A percentile compares a stretch with the other conserved stretches of the same genome.
phyloP scores from a whole-genome alignment of 2,888 invertebrate genomes.

The Mimumesa dahlbomi region DNA sequence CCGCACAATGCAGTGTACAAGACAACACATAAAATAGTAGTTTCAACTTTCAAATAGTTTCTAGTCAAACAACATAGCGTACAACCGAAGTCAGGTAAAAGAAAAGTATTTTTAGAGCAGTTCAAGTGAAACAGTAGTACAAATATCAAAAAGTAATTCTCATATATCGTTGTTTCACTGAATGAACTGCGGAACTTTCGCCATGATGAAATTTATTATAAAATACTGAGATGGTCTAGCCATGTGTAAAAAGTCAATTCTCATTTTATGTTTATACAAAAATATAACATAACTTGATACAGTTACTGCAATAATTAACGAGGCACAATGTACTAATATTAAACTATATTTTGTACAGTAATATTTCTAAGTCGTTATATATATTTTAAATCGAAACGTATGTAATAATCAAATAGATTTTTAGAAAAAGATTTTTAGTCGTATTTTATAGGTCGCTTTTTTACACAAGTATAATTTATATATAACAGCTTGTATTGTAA shows the following conservation, averaged over 20 bases:
- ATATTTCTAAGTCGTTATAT: constrained; percentile 67
- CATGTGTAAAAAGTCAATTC: constrained; percentile 52
- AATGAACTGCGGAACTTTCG: constrained; percentile 5
- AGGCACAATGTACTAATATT: constrained; percentile 70
- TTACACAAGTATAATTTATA: constrained; percentile 59
- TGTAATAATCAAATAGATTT: constrained; percentile 60
- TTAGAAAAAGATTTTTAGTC: constrained; percentile 64
- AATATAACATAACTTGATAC: constrained; percentile 43
- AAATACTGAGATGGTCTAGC: constrained; percentile 48
- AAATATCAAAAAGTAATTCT: background rate
- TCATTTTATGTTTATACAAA: constrained; percentile 52
- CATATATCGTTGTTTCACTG: background rate
- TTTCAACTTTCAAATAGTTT: constrained; percentile 29
- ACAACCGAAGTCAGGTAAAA: constrained; percentile 9
- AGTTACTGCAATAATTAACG: constrained; percentile 70
- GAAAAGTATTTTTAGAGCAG: background rate
- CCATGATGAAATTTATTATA: constrained; percentile 24
- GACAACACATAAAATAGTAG: constrained; percentile 30
- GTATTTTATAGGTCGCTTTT: constrained; percentile 64
- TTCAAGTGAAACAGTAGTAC: constrained; percentile 1
- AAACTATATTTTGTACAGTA: constrained; percentile 76
- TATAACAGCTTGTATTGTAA: constrained; percentile 40
- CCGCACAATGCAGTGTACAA: constrained; percentile 60
- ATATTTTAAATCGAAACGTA: constrained; percentile 51
- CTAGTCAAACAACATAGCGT: constrained; percentile 19